Evolutionary conservation across 2,797 vertebrate genomes (phyloP).

Genomic region (Anguilla pacifica): DNA sequence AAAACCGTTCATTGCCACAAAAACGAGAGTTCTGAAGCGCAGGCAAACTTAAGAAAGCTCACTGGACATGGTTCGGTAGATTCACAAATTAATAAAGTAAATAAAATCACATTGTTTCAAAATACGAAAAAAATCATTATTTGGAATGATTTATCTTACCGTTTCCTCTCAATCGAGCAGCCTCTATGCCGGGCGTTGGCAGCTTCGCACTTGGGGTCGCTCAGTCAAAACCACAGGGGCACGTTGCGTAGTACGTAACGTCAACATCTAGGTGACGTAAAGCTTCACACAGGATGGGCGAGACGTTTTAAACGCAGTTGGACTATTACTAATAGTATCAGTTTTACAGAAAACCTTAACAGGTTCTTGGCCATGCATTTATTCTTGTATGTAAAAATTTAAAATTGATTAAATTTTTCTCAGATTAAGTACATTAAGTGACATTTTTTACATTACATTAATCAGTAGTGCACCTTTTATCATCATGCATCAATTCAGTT

Average conservation of each 20-base stretch:
- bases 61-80: neutral
- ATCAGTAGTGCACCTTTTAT: neutral
- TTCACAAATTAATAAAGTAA: neutral
- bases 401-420: neutral
- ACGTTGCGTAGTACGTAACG: constrained; percentile 23
- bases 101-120: neutral
- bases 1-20: neutral
- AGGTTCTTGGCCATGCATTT: too few relatives aligned
- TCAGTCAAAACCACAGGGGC: constrained; percentile 35
- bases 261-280: constrained; percentile 40
- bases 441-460: neutral
- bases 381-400: too few relatives aligned
- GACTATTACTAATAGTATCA: neutral
- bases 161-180: constrained; percentile 39
- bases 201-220: constrained; percentile 50
- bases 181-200: constrained; percentile 73
- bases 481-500: neutral
- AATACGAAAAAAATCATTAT: neutral
- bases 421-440: neutral
- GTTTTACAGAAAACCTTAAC: neutral
- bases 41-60: neutral
- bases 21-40: neutral
- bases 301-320: neutral
- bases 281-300: neutral
- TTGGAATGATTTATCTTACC: constrained; percentile 49